phyloP scores from a whole-genome alignment of 2,797 vertebrate genomes.

The Agapornis canus region DNA sequence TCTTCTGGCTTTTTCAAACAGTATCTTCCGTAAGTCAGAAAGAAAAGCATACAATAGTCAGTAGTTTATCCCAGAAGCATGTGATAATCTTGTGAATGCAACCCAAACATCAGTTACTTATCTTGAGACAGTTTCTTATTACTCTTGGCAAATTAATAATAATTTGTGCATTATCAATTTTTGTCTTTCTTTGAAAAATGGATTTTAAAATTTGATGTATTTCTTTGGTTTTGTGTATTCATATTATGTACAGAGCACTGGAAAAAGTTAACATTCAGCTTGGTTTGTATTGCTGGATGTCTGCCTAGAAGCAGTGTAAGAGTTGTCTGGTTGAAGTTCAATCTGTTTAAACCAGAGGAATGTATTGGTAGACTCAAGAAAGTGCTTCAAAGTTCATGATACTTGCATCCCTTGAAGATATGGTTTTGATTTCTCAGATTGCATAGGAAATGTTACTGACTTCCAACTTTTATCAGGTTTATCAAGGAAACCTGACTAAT shows the following conservation, averaged over 20 bases:
- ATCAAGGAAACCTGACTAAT: neutral
- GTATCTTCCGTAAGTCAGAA: neutral
- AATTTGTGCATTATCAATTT: neutral
- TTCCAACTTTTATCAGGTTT: neutral
- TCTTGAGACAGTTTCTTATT: neutral
- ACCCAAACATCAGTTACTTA: neutral
- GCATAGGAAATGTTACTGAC: neutral
- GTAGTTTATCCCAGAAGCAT: neutral
- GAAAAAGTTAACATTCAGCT: neutral
- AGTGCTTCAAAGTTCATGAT: neutral
- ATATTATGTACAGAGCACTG: neutral
- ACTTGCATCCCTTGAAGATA: neutral
- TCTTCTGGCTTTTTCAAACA: neutral
- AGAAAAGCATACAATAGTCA: neutral
- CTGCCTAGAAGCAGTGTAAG: neutral
- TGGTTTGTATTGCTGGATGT: neutral
- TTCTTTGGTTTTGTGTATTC: neutral
- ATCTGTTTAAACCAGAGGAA: neutral
- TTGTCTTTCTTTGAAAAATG: neutral
- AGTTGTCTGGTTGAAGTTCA: constrained; percentile 28
- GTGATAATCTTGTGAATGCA: neutral
- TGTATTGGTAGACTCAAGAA: neutral
- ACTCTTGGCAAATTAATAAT: neutral
- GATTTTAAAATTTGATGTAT: neutral
- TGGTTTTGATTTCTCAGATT: neutral